A percentile compares a stretch with the other conserved stretches of the same genome.
phyloP scores from a whole-genome alignment of 2,888 invertebrate genomes.

The Heteromurus nitidus region DNA sequence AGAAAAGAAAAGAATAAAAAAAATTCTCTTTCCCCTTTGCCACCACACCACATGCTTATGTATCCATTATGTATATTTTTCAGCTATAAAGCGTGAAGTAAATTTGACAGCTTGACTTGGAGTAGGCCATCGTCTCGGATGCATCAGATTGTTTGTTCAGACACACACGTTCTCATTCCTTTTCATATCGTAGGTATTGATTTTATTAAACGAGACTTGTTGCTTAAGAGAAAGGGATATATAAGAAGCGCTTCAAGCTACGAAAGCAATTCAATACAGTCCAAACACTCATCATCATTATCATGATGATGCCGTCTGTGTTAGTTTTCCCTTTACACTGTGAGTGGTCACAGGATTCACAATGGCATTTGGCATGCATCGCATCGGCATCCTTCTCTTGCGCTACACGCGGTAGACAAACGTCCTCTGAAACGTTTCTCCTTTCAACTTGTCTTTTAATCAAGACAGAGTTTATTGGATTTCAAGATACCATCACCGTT shows the following conservation, averaged over 20 bases:
- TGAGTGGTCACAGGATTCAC: not conserved
- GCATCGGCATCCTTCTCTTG: no score
- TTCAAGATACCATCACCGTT: constrained; percentile 10
- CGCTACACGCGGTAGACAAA: not conserved
- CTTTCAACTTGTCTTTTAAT: constrained; percentile 22
- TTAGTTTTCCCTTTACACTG: not conserved
- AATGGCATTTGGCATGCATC: not conserved
- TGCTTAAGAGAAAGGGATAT: constrained; percentile 9
- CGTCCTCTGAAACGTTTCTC: not conserved
- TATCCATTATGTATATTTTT: not conserved
- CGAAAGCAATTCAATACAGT: not conserved
- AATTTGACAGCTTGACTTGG: not conserved
- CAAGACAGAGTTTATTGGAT: constrained; percentile 34
- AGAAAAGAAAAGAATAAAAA: not conserved
- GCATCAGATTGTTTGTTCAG: not conserved
- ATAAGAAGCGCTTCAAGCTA: not conserved
- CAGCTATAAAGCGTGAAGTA: not conserved
- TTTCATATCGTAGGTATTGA: not conserved
- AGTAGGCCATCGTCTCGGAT: not conserved
- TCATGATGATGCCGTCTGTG: not conserved
- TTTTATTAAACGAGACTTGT: constrained; percentile 2
- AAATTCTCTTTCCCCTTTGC: not conserved
- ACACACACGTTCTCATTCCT: not conserved
- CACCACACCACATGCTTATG: not conserved
- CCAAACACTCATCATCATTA: not conserved